Conservation (phyloP, 92 coral and sea anemone genomes). For the Actinostola sp. region DNA sequence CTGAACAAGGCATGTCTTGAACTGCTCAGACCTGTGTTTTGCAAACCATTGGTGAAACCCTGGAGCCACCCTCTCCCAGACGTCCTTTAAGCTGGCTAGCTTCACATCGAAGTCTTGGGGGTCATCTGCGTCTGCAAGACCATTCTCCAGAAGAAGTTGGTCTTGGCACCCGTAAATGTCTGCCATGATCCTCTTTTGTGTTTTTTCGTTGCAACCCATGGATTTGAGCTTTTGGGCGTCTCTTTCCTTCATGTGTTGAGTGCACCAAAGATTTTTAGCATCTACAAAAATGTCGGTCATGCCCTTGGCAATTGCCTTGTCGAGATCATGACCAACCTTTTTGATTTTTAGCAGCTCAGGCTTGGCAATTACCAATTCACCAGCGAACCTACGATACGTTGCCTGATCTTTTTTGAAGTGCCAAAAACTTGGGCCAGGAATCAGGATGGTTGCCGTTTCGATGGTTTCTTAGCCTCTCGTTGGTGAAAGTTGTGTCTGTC, state of each 20-base stretch:
- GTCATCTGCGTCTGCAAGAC: slow-evolving; percentile 51
- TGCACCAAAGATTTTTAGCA: slow-evolving; percentile 58
- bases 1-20: slow-evolving; percentile 52
- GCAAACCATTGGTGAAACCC: slow-evolving; percentile 57
- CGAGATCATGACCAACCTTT: slow-evolving; percentile 65
- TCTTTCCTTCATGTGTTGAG: slow-evolving; percentile 55
- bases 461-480: slow-evolving; percentile 24
- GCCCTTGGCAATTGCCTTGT: slow-evolving; percentile 55
- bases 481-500: slow-evolving; percentile 40
- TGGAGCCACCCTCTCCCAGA: slow-evolving; percentile 39
- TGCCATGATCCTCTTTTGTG: slow-evolving; percentile 38
- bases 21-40: slow-evolving; percentile 36
- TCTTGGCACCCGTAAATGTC: slow-evolving; percentile 49
- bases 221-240: slow-evolving; percentile 35
- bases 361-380: slow-evolving; percentile 45
- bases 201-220: slow-evolving; percentile 43
- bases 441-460: slow-evolving; percentile 55
- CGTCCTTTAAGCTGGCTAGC: slow-evolving; percentile 30
- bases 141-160: slow-evolving; percentile 24
- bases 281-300: slow-evolving; percentile 56
- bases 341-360: slow-evolving; percentile 54
- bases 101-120: slow-evolving; percentile 42
- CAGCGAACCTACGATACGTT: slow-evolving; percentile 51
- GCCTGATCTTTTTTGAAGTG: slow-evolving; percentile 52
- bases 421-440: slow-evolving; percentile 74